Evolutionary conservation across 1,140 invertebrate genomes (phyloP), one percentile per base, ranked within the genome.

Genomic region (Megalonaias nervosa): DNA sequence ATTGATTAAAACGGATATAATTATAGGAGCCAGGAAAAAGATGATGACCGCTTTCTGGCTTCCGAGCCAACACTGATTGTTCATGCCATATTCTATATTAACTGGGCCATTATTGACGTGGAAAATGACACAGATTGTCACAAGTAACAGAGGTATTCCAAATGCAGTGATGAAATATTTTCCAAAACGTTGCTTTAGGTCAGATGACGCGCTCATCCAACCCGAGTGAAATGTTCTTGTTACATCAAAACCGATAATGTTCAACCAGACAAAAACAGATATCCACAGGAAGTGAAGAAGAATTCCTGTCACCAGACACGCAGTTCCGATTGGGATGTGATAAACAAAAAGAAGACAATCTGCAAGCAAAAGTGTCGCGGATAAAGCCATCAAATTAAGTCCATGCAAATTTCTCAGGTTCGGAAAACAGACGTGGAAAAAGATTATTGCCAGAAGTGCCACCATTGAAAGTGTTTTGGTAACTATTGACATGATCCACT

Each of bases 211-310:
- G 13, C 56, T 21, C 62, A 78, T 55, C 17, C 23, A 23, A 48
- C 64, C 55, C 4, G 21, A 17, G 1, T n/a, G 9, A 23, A 78
- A 64, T 38, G 61, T 78, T 4, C 66, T 48, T 2, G 70, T 61
- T 71, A 78, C 74, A 26, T 78, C 76, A 57, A 62, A 60, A 38
- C 76, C 70, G n/a, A 78, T 78, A 19, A 72, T 60, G 19, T 68
- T 78, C 57, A 67, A 62, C 76, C 76, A 78, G 23, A 55, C n/a
- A 56, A 78, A 73, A 21, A 57, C 69, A n/a, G 19, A 61, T 16
- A 78, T 13, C 17, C 67, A 23, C 26, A 74, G 16, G 17, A 73
- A 73, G 31, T 78, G 71, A 15, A 73, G 55, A 38, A 57, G 12
- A 19, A 56, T 38, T 48, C 65, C 71, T 56, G 61, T 68, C 14